A percentile compares a stretch with the other conserved stretches of the same genome.
Conservation (phyloP, 2,797 vertebrate species). For the Otolemur crassicaudatus region DNA sequence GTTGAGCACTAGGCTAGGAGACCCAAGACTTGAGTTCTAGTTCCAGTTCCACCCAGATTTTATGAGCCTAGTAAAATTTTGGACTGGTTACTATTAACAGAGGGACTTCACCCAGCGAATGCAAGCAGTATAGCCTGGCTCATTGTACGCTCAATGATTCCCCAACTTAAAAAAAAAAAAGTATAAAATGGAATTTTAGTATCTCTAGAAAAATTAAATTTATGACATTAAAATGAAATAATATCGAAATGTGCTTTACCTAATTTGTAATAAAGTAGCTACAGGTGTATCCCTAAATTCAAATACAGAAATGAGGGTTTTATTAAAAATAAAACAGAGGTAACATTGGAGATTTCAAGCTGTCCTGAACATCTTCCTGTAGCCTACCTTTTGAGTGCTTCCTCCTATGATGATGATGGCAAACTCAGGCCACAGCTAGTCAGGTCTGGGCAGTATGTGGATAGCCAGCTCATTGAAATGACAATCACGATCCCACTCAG, state of each 20-base stretch:
- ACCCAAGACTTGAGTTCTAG: background rate
- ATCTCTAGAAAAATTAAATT: background rate
- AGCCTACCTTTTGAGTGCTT: background rate
- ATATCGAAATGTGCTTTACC: background rate
- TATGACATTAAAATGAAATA: background rate
- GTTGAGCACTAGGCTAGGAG: background rate
- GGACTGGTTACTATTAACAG: too few relatives aligned
- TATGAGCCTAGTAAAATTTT: background rate
- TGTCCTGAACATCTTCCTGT: background rate
- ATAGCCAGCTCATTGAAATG: background rate
- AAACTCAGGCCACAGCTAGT: background rate
- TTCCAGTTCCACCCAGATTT: background rate
- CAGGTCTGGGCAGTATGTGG: background rate
- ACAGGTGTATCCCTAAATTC: background rate
- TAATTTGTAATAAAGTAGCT: conserved; percentile 1
- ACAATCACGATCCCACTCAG: background rate
- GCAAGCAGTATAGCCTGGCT: too few relatives aligned
- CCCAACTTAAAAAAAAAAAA: too few relatives aligned
- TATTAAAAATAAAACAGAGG: background rate
- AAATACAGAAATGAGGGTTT: conserved; percentile 13
- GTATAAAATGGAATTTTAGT: background rate
- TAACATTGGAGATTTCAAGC: background rate
- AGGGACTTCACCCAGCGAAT: too few relatives aligned
- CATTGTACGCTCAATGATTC: too few relatives aligned
- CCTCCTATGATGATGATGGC: background rate